phyloP scores from a whole-genome alignment of 2,113 vertebrate genomes.

The Gymnogyps californianus region DNA sequence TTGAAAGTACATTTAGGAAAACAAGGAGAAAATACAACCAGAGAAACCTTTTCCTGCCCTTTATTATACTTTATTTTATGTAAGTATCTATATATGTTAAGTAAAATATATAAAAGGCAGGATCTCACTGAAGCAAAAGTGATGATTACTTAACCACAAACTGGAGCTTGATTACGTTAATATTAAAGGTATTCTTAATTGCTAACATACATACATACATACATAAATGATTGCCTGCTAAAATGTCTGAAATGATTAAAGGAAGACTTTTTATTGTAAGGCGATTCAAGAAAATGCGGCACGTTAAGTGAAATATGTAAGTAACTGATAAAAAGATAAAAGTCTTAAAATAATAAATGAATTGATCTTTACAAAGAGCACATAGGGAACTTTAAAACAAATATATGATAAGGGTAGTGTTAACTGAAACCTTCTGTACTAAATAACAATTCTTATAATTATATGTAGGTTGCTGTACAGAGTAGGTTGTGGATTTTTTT shows the following conservation, averaged over 20 bases:
- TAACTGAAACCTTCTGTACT: not conserved
- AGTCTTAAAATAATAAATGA: not conserved
- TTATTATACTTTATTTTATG: not conserved
- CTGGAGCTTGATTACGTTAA: conserved; percentile 48
- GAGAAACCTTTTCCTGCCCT: not conserved
- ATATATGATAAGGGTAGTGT: not conserved
- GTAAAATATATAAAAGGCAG: not conserved
- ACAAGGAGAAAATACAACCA: not conserved
- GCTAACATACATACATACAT: not conserved
- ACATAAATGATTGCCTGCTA: conserved; percentile 23
- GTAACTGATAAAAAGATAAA: not conserved
- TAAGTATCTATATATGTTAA: not conserved
- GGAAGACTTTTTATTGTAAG: not conserved
- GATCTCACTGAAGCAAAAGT: not conserved
- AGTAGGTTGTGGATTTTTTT: not conserved
- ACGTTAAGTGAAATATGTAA: not conserved
- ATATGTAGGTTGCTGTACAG: not conserved
- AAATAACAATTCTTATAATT: not conserved
- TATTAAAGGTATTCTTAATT: conserved; percentile 53
- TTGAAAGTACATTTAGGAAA: not conserved
- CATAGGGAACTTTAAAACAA: not conserved
- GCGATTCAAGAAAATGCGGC: not conserved
- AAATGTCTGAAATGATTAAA: conserved; percentile 42
- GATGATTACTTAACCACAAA: conserved; percentile 29
- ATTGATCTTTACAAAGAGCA: not conserved